Base-by-base conservation (phyloP, 2,888 invertebrate species). In the Epicampocera succincta region DNA sequence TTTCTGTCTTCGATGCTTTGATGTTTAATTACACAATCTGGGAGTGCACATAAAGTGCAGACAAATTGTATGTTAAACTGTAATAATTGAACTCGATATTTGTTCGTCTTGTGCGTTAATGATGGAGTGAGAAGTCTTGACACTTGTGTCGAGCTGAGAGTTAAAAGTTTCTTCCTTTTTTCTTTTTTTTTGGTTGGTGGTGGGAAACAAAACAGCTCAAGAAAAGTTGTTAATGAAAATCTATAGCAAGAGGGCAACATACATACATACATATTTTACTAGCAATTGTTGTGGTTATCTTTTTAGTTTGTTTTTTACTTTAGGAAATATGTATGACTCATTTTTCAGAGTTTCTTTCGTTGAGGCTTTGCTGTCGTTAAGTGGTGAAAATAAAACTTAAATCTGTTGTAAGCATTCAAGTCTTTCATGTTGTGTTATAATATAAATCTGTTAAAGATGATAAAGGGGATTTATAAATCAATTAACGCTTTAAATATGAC, bases 1-100 rank as follows among this genome's bases (percentile, higher is more conserved):
- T n/a, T n/a, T n/a, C n/a, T n/a, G n/a, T 33, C 33, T 54, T 54
- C n/a, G 13, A 42, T 65, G 38, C 77, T 80, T 74, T 82, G 82
- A 74, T 74, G 74, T 74, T 74, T 74, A 73, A 52, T 77, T 71
- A 46, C 46, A 50, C 46, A 50, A 61, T 52, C 40, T 61, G n/a
- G 46, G 44, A 50, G 29, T 38, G 17, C 11, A 46, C n/a, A 56
- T 40, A 19, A 50, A 63, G 19, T 52, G 15, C 21, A 29, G 40
- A 54, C 4, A 61, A 54, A 73, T 65, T 65, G 50, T 15, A 60
- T 54, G 58, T 58, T 80, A 69, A 76, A 76, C 54, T 76, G 69
- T 69, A 40, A 42, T 44, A 63, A 50, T 71, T 66, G 48, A 56
- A 74, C 11, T 40, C 52, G 38, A 52, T 56, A 48, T 42, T 48